Evolutionary conservation across 2,113 vertebrate genomes (phyloP), one percentile per base, ranked within the genome.

Genomic region (Gallinago undulata): DNA sequence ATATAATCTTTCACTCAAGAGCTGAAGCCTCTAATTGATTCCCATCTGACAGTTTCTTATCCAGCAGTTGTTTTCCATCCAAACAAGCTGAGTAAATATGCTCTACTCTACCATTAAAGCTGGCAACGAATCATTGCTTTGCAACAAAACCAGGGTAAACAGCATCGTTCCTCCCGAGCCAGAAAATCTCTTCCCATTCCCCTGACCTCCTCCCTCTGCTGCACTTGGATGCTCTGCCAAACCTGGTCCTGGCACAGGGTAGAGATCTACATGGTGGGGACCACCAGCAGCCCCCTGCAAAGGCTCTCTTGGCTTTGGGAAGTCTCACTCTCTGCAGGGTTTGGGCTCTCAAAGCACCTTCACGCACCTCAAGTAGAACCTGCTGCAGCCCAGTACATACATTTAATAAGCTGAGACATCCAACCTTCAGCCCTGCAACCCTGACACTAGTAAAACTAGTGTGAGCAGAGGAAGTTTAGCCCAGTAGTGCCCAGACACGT

Each of bases 81-180:
- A 96, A 96, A 92, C 91, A 96, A 91, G 87, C 95, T 94, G 83
- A 95, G 93, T 94, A 95, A 96, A 97, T 84, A 95, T 8, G 24
- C 78, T 96, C 64, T 89, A 74, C 73, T 93, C 86, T 87, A 56
- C 70, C 59, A 80, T 79, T 89, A 90, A 82, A 73, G 56, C 59
- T 41, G 53, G 59, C 59, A 72, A 84, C 33, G 6, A 94, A 87
- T 64, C 81, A 41, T 4, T 66, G 41, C 63, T 74, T 83, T 94
- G 68, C 82, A 92, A 90, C 55, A 82, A 51, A 95, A 59, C 25
- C 85, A 93, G 53, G 56, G 47, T 84, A 91, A 95, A 96, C 89
- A 96, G 56, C 81, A 88, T 69, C 33, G 1, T 23, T 82, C 50
- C 85, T 89, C 64, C 56, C 1, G 1, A 47, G 70, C 70, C 56